Evolutionary conservation across 2,113 vertebrate species (phyloP).

Genomic region (Scomber japonicus): DNA sequence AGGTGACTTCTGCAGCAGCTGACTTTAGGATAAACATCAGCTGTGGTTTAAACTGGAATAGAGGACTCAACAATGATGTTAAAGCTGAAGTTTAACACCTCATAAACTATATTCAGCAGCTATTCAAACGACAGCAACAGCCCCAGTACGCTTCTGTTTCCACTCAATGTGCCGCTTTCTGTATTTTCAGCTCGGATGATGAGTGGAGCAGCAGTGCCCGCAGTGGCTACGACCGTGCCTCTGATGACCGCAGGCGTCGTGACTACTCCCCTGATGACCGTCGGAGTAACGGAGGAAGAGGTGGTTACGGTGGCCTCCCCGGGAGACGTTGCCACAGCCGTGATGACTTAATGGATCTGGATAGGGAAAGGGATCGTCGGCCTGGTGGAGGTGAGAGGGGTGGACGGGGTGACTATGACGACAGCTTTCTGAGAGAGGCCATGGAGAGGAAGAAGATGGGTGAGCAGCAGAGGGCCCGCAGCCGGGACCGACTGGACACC

Average conservation of each 20-base stretch:
- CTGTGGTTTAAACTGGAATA: background rate
- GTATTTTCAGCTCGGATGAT: slow-evolving; percentile 77
- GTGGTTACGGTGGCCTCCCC: slow-evolving; percentile 43
- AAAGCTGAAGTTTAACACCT: background rate
- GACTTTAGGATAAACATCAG: background rate
- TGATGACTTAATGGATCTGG: slow-evolving; percentile 87
- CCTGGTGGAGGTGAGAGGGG: slow-evolving; percentile 39
- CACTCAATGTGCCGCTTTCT: background rate
- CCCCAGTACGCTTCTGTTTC: background rate
- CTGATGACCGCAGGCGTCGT: slow-evolving; percentile 75
- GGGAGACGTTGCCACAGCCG: slow-evolving; percentile 88
- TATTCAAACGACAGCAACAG: background rate
- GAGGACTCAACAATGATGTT: background rate
- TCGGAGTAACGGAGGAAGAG: slow-evolving; percentile 26
- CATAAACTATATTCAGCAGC: background rate
- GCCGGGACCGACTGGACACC: slow-evolving; percentile 84
- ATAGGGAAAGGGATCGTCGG: slow-evolving; percentile 60
- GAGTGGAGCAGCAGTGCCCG: slow-evolving; percentile 82
- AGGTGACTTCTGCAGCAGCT: background rate
- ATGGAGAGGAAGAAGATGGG: slow-evolving; percentile 87
- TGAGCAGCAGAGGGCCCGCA: slow-evolving; percentile 83
- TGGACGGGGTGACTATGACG: slow-evolving; percentile 83
- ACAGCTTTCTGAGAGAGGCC: slow-evolving; percentile 87
- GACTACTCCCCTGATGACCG: slow-evolving; percentile 80
- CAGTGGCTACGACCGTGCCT: slow-evolving; percentile 63